These are phyloP conservation scores for Pocillopora verrucosa DNA, from an alignment of 64 coral and sea anemone species.

Conservation along the genomic window DNA sequence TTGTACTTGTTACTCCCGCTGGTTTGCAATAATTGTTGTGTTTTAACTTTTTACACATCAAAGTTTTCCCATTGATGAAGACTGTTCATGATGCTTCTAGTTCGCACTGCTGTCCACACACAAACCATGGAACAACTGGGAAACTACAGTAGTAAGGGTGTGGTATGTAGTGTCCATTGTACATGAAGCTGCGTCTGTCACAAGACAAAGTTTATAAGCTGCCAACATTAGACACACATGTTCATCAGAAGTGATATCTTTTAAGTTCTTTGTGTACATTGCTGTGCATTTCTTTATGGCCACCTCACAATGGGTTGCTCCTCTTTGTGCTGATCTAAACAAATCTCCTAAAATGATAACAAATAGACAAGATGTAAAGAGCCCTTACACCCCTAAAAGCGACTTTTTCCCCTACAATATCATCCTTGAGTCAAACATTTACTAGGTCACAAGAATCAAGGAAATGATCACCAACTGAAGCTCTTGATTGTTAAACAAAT, in stretches of 20 bases:
- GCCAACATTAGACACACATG: background rate
- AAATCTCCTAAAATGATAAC: background rate
- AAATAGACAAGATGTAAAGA: background rate
- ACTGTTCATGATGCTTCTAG: background rate
- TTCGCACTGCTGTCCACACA: background rate
- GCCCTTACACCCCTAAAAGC: too few species aligned
- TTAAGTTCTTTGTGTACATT: background rate
- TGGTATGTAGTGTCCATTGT: background rate
- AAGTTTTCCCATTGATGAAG: background rate
- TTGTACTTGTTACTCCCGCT: too few species aligned
- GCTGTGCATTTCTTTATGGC: constrained; percentile 7
- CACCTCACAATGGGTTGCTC: background rate
- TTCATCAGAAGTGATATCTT: background rate
- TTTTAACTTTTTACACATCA: background rate
- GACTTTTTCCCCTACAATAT: too few species aligned
- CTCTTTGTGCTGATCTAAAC: background rate
- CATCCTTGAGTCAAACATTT: too few species aligned
- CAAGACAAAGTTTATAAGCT: constrained; percentile 19
- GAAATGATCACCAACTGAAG: too few species aligned
- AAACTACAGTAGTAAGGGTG: background rate
- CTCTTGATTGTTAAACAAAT: too few species aligned
- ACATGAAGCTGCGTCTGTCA: background rate
- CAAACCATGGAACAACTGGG: constrained; percentile 1
- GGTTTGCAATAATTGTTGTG: too few species aligned
- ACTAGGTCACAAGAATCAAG: too few species aligned